A percentile compares a stretch with the other conserved stretches of the same genome.
Evolutionary conservation across 2,888 invertebrate genomes (phyloP).

Genomic region (Agrotis segetum): DNA sequence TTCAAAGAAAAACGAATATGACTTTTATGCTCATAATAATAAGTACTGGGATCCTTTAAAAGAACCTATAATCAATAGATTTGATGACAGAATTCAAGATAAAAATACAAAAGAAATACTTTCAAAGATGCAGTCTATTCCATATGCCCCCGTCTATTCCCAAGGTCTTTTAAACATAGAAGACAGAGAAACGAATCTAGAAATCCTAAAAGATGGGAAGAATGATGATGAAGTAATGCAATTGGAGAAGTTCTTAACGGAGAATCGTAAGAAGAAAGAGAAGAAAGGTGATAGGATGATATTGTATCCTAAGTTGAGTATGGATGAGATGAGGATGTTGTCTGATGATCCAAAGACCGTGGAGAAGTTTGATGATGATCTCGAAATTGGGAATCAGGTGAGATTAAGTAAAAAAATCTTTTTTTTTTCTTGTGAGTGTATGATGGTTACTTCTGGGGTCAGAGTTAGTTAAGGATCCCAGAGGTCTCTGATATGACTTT

Average conservation of each 20-base stretch:
- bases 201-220: slow-evolving; percentile 62
- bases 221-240: slow-evolving; percentile 61
- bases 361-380: slow-evolving; percentile 71
- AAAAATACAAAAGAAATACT: slow-evolving; percentile 27
- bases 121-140: slow-evolving; percentile 31
- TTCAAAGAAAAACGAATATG: slow-evolving; percentile 43
- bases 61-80: slow-evolving; percentile 34
- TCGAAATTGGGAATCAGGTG: slow-evolving; percentile 86
- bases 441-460: too few species aligned
- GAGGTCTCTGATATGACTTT: too few species aligned
- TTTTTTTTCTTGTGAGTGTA: background rate
- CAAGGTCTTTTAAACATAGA: slow-evolving; percentile 11
- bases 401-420: slow-evolving; percentile 32
- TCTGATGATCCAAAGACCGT: slow-evolving; percentile 78
- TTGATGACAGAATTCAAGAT: slow-evolving; percentile 13
- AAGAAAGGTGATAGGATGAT: slow-evolving; percentile 53
- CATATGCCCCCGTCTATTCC: slow-evolving; percentile 40
- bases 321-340: slow-evolving; percentile 82
- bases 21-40: slow-evolving; percentile 57
- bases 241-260: slow-evolving; percentile 66
- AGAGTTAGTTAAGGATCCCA: too few species aligned
- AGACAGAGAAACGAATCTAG: slow-evolving; percentile 62
- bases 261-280: slow-evolving; percentile 36
- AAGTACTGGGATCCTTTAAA: slow-evolving; percentile 41
- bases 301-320: slow-evolving; percentile 70